These are phyloP conservation scores for Suricata suricatta DNA, from an alignment of 2,113 vertebrate species.

Conservation along the genomic window DNA sequence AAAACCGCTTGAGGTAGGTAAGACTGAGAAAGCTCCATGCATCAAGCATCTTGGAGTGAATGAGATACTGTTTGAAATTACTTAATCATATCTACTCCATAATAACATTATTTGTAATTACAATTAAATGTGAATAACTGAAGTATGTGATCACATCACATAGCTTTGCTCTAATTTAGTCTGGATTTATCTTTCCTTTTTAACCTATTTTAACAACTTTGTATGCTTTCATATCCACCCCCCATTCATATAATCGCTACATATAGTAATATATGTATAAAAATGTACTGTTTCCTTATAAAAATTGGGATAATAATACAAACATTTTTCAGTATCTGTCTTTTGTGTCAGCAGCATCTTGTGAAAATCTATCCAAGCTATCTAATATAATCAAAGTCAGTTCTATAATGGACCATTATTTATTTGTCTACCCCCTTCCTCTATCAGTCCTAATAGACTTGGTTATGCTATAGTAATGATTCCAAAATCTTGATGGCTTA, in stretches of 20 bases:
- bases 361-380: background rate
- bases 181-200: slow-evolving; percentile 40
- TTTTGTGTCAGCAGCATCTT: slow-evolving; percentile 23
- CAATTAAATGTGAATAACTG: background rate
- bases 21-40: background rate
- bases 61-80: slow-evolving; percentile 9
- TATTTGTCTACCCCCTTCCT: background rate
- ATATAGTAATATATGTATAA: slow-evolving; percentile 28
- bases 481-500: background rate
- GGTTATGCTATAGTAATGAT: background rate
- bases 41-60: background rate
- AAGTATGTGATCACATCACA: slow-evolving; percentile 1
- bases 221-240: background rate
- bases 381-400: background rate
- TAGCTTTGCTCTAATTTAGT: background rate
- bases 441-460: background rate
- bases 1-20: background rate
- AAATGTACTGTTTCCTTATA: slow-evolving; percentile 9
- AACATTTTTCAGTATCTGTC: slow-evolving; percentile 11
- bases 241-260: background rate
- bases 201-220: background rate
- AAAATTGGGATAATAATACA: slow-evolving; percentile 21
- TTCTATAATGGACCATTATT: background rate
- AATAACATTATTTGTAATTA: background rate
- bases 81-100: background rate